phyloP scores from a whole-genome alignment of 2,797 vertebrate genomes.

The Rhynchotus rufescens region DNA sequence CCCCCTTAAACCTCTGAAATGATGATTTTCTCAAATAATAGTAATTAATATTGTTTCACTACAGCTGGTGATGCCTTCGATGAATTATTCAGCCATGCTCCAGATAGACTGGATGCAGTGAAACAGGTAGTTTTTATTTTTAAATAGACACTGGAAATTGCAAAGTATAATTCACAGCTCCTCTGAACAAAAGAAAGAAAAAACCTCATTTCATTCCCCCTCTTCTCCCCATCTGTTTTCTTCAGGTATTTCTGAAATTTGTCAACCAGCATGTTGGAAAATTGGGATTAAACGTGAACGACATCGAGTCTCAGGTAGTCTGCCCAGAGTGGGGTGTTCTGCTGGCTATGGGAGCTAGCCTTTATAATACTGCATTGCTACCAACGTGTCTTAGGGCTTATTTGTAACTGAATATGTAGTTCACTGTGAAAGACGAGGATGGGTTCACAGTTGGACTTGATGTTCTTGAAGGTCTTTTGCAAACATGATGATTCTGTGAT shows the following conservation, averaged over 20 bases:
- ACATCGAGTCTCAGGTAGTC: constrained; percentile 88
- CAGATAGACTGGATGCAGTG: constrained; percentile 87
- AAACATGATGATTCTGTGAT: too few relatives aligned
- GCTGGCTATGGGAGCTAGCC: not conserved
- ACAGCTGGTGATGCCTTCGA: constrained; percentile 87
- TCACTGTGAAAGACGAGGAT: not conserved
- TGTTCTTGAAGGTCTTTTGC: too few relatives aligned
- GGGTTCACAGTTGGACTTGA: too few relatives aligned
- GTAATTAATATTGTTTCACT: constrained; percentile 51
- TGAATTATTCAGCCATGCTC: constrained; percentile 87
- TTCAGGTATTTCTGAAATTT: constrained; percentile 89
- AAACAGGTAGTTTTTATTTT: constrained; percentile 85
- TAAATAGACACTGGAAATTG: not conserved
- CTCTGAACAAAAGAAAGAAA: not conserved
- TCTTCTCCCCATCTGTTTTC: not conserved
- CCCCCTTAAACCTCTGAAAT: not conserved
- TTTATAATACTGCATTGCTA: not conserved
- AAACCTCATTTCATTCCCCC: not conserved
- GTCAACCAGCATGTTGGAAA: constrained; percentile 87
- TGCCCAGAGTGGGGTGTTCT: not conserved
- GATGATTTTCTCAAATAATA: not conserved
- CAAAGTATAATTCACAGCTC: not conserved
- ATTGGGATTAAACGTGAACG: constrained; percentile 87
- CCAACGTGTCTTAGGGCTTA: not conserved
- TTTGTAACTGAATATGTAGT: not conserved